phyloP scores from a whole-genome alignment of 2,797 vertebrate genomes.

The Amazona ochrocephala region DNA sequence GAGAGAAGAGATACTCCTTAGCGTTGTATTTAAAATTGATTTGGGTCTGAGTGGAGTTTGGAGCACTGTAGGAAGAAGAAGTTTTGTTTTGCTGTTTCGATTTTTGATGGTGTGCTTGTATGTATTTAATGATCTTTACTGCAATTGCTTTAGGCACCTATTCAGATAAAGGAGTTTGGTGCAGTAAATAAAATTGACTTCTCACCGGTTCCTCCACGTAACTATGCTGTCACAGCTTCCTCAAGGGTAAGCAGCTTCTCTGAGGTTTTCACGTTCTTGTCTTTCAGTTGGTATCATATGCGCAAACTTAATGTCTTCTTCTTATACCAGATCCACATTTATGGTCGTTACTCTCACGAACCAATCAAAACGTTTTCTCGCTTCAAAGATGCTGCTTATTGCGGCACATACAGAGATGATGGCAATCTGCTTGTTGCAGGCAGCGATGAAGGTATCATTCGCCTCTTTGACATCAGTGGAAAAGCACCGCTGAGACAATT shows the following conservation, averaged over 20 bases:
- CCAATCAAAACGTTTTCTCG: constrained; percentile 90
- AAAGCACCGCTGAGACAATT: constrained; percentile 89
- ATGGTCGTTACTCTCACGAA: constrained; percentile 91
- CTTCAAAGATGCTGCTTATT: constrained; percentile 90
- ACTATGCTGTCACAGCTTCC: constrained; percentile 94
- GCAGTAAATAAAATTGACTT: constrained; percentile 90
- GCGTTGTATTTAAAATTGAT: rapidly evolving
- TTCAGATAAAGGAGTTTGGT: constrained; percentile 97
- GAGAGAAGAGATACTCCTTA: background rate
- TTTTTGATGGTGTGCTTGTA: background rate
- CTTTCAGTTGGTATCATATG: rapidly evolving
- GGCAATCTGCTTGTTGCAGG: constrained; percentile 90
- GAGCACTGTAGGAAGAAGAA: rapidly evolving
- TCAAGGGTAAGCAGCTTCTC: constrained; percentile 84
- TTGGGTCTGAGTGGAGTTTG: background rate
- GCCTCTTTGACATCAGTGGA: constrained; percentile 88
- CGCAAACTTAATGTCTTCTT: background rate
- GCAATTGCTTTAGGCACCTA: constrained; percentile 78
- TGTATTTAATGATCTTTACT: background rate
- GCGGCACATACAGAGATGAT: constrained; percentile 89
- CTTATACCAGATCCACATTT: constrained; percentile 88
- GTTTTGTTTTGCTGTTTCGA: rapidly evolving
- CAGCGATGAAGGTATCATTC: constrained; percentile 87
- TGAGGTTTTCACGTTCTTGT: rapidly evolving
- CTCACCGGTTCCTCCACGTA: constrained; percentile 86